Evolutionary conservation across 2,888 invertebrate genomes (phyloP).

Genomic region (Drosophila barbarae): DNA sequence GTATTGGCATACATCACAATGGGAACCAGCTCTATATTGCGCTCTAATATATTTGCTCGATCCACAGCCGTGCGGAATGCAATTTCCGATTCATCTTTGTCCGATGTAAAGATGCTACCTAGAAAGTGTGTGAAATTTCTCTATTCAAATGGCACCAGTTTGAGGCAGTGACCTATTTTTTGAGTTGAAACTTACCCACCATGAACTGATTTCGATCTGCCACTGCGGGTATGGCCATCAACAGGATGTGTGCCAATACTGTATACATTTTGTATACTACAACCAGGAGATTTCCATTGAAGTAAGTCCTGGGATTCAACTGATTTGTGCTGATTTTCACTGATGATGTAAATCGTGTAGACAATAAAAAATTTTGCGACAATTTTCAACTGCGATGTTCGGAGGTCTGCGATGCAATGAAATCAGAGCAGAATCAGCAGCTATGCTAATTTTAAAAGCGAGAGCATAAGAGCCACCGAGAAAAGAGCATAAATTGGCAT

Average conservation of each 20-base stretch:
- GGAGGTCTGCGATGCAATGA: constrained; percentile 53
- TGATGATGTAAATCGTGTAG: constrained; percentile 66
- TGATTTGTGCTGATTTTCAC: constrained; percentile 5
- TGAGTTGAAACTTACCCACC: constrained; percentile 59
- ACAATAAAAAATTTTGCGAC: constrained; percentile 13
- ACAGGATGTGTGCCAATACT: constrained; percentile 22
- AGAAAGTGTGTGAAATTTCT: constrained; percentile 7
- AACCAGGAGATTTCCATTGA: constrained; percentile 11
- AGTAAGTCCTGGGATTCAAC: neutral
- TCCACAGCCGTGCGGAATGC: constrained; percentile 82
- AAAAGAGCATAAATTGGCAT: constrained; percentile 39
- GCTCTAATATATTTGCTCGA: constrained; percentile 79
- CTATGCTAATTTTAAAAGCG: constrained; percentile 67
- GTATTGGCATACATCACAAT: constrained; percentile 72
- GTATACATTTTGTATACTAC: constrained; percentile 45
- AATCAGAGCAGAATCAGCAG: constrained; percentile 28
- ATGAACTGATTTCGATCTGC: constrained; percentile 59
- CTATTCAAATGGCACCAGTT: constrained; percentile 18
- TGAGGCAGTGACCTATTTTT: constrained; percentile 60
- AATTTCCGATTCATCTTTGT: constrained; percentile 82
- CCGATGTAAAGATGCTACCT: constrained; percentile 81
- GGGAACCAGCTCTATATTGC: constrained; percentile 75
- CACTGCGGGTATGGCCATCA: constrained; percentile 20
- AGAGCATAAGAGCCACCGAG: constrained; percentile 12
- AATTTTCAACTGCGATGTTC: constrained; percentile 48